These are phyloP conservation scores for Heliconius hewitsoni DNA, from an alignment of 1,140 invertebrate species.

Conservation along the genomic window DNA sequence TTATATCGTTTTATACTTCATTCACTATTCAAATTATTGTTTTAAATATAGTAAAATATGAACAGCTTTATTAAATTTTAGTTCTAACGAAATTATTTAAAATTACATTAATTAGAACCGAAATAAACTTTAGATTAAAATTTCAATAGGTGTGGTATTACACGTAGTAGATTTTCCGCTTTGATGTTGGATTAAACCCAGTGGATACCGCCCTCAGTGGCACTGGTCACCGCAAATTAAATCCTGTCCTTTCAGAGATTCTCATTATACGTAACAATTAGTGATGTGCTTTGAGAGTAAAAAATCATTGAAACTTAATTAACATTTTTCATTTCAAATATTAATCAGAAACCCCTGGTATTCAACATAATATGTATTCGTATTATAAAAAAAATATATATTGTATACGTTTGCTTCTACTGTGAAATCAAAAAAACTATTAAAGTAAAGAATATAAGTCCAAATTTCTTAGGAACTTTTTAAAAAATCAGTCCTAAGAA, in stretches of 20 bases:
- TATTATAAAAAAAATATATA: no score
- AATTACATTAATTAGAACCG: background rate
- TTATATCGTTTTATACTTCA: no score
- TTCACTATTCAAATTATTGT: background rate
- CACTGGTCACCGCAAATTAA: constrained; percentile 66
- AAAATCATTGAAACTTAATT: constrained; percentile 33
- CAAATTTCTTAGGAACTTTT: no score
- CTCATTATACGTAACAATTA: constrained; percentile 68
- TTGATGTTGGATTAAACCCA: constrained; percentile 74
- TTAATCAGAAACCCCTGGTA: background rate
- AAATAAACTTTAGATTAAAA: constrained; percentile 23
- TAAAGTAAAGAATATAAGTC: no score
- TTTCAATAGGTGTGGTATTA: constrained; percentile 27
- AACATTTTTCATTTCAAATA: constrained; percentile 20
- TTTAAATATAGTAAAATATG: background rate
- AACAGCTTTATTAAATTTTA: background rate
- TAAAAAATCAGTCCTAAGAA: no score
- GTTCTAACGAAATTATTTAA: background rate
- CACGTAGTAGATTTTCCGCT: constrained; percentile 56
- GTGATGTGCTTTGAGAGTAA: constrained; percentile 35
- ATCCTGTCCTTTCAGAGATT: constrained; percentile 65
- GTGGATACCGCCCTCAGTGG: constrained; percentile 48
- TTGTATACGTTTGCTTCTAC: no score
- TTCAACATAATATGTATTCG: background rate
- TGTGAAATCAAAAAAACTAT: no score